These are phyloP conservation scores for Erythrolamprus reginae DNA, from an alignment of 2,113 vertebrate species.

Conservation along the genomic window DNA sequence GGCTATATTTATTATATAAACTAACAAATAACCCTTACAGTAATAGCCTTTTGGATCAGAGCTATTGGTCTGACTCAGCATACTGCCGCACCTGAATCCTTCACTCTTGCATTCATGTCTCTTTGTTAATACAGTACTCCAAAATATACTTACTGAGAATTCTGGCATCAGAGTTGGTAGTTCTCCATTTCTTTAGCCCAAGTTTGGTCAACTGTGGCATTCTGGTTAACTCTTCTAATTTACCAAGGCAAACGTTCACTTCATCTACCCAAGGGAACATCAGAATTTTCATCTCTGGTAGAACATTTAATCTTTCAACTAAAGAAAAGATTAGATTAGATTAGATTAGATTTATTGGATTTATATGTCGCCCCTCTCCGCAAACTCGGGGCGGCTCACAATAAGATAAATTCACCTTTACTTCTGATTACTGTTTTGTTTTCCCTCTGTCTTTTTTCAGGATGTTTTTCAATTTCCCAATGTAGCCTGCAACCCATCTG, in stretches of 20 bases:
- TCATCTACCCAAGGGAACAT: slow-evolving; percentile 44
- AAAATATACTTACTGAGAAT: slow-evolving; percentile 46
- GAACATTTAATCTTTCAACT: slow-evolving; percentile 40
- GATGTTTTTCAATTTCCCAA: neutral
- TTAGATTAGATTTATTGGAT: too few species aligned
- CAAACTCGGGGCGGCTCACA: too few species aligned
- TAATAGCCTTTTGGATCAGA: neutral
- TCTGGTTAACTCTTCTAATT: slow-evolving; percentile 26
- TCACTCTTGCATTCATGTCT: neutral
- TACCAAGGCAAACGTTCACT: slow-evolving; percentile 9
- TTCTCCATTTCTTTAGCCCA: slow-evolving; percentile 51
- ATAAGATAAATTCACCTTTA: neutral
- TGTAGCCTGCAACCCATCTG: neutral
- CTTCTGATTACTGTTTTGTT: neutral
- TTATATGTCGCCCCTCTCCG: too few species aligned
- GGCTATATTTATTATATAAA: neutral
- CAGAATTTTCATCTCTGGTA: slow-evolving; percentile 38
- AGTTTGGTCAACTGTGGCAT: slow-evolving; percentile 41
- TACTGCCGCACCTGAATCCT: neutral
- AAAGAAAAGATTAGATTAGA: too few species aligned
- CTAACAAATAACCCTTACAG: neutral
- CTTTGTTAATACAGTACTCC: neutral
- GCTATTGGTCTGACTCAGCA: neutral
- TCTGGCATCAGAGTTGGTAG: slow-evolving; percentile 44
- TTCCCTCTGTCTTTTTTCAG: neutral